phyloP scores from a whole-genome alignment of 2,797 vertebrate genomes.

The Cercopithecus hamlyni region DNA sequence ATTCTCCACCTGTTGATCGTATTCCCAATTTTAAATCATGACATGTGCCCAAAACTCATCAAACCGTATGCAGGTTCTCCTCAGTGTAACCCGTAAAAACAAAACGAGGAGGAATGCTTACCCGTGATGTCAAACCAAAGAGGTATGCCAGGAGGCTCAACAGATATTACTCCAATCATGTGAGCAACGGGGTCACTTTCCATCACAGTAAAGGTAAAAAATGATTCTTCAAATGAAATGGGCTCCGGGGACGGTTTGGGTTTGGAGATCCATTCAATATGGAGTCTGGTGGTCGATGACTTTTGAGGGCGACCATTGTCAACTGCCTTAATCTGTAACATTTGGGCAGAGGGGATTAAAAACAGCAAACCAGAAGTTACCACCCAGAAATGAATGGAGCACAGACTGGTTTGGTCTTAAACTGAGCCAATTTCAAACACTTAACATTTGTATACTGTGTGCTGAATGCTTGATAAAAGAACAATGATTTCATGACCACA shows the following conservation, averaged over 20 bases:
- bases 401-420: neutral
- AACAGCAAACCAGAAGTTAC: neutral
- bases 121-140: slow-evolving; percentile 99
- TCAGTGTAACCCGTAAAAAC: neutral
- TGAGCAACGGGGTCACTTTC: slow-evolving; percentile 97
- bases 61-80: neutral
- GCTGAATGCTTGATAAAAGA: slow-evolving; percentile 17
- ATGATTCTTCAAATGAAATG: slow-evolving; percentile 94
- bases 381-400: neutral
- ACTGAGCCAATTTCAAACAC: neutral
- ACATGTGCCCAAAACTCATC: neutral
- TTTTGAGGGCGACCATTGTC: slow-evolving; percentile 99
- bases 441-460: neutral
- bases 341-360: neutral
- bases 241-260: slow-evolving; percentile 87
- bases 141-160: slow-evolving; percentile 90
- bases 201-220: slow-evolving; percentile 96
- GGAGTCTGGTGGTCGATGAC: slow-evolving; percentile 94
- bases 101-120: slow-evolving; percentile 83
- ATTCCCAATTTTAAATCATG: neutral
- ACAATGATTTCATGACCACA: neutral
- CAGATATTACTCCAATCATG: slow-evolving; percentile 96
- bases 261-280: slow-evolving; percentile 97
- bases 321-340: slow-evolving; percentile 95
- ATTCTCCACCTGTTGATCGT: neutral